Evolutionary conservation across 2,797 vertebrate species (phyloP).

Genomic region (Leptodactylus fallax): DNA sequence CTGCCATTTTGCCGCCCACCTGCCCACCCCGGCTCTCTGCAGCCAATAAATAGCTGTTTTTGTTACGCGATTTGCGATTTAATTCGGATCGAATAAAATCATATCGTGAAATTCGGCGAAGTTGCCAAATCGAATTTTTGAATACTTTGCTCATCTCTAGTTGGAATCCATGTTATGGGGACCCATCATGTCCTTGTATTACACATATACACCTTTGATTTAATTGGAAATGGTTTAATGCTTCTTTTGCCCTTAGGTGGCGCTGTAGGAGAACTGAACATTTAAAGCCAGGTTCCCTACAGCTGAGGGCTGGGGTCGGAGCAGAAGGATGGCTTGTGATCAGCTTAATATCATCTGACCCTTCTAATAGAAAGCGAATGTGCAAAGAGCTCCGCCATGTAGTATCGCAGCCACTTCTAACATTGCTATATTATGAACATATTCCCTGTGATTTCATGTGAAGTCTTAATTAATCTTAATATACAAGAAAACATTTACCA

Average conservation of each 20-base stretch:
- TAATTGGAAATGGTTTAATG: not conserved
- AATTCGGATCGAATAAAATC: no score
- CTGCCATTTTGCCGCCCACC: no score
- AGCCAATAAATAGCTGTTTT: no score
- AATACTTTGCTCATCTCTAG: no score
- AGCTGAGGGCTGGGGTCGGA: not conserved
- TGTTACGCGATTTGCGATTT: no score
- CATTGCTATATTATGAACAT: not conserved
- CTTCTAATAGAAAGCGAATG: not conserved
- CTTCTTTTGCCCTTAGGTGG: not conserved
- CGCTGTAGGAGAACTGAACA: not conserved
- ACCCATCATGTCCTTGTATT: no score
- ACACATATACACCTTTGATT: not conserved
- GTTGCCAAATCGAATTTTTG: no score
- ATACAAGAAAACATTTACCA: not conserved
- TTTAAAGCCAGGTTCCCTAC: not conserved
- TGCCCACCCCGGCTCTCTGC: no score
- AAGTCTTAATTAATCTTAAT: constrained; percentile 19
- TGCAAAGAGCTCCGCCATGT: not conserved
- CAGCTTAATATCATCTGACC: not conserved
- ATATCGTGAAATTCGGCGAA: no score
- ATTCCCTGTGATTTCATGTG: not conserved
- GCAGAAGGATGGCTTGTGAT: not conserved
- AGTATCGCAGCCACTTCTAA: not conserved
- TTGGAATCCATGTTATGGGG: no score